A percentile compares a stretch with the other conserved stretches of the same genome.
Evolutionary conservation across 2,888 invertebrate genomes (phyloP).

Genomic region (Rotaria magnacalcarata): DNA sequence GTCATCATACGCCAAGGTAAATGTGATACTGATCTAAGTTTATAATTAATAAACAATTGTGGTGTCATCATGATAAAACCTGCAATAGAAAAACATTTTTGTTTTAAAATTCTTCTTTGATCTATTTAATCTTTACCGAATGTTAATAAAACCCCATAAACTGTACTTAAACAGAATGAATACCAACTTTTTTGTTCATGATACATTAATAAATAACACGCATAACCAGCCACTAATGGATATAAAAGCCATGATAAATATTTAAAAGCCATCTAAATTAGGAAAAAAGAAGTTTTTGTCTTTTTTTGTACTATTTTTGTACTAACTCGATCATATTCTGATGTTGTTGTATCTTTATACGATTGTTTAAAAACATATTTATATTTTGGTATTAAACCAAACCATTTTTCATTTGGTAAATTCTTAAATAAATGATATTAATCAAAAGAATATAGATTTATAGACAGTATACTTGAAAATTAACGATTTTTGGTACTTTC

Average conservation of each 20-base stretch:
- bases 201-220: conserved; percentile 88
- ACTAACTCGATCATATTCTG: conserved; percentile 73
- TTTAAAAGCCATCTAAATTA: conserved; percentile 74
- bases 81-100: conserved; percentile 49
- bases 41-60: conserved; percentile 97
- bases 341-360: conserved; percentile 87
- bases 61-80: conserved; percentile 99
- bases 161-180: conserved; percentile 72
- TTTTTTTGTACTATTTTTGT: too few relatives aligned
- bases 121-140: conserved; percentile 63
- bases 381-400: conserved; percentile 76
- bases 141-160: conserved; percentile 92
- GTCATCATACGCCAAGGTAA: conserved; percentile 99
- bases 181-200: conserved; percentile 98
- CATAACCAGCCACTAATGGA: conserved; percentile 85
- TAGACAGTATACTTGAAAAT: conserved; percentile 57
- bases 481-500: conserved; percentile 86
- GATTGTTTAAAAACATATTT: conserved; percentile 87
- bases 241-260: conserved; percentile 96
- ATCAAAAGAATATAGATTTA: too few relatives aligned
- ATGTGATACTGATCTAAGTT: conserved; percentile 95
- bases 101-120: background rate
- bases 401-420: conserved; percentile 63
- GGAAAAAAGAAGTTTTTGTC: background rate
- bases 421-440: conserved; percentile 65